Evolutionary conservation across 2,113 vertebrate genomes (phyloP), one percentile per base, ranked within the genome.

Genomic region (Mastomys coucha): DNA sequence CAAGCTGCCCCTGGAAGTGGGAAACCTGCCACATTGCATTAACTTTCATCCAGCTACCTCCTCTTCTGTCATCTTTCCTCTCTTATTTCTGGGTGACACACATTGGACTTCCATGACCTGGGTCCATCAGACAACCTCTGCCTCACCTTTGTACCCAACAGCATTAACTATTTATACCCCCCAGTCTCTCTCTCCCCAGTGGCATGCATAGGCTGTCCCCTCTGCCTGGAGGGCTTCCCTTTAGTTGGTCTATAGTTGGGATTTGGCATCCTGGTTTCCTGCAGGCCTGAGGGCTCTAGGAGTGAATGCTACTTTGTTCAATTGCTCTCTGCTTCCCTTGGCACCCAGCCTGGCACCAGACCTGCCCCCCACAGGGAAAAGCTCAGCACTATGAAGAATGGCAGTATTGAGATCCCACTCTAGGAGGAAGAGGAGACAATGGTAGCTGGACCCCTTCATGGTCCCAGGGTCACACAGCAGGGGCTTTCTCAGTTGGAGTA

Each of bases 301-400:
- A 51, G 39, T 56, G 20, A 28, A 65, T 0, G 7, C 1, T 7
- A 39, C 51, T 56, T 28, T 22, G 7, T 17, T 31, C 39, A 49
- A 0, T 0, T 24, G 26, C 9, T 56, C 8, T 42, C 49, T 39
- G 19, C 63, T 87, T 65, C 19, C 56, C n/a, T 0, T 0, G 8
- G 85, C 56, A 39, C 36, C 9, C 3, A 2, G 26, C 58, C 58
- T 63, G n/a, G n/a, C 26, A 63, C n/a, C 81, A 84, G n/a, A 28
- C n/a, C 56, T 60, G 24, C 12, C 0, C 51, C 11, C 56, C 56
- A 17, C 0, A 14, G 53, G 0, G 33, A 1, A 24, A 39, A 1
- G 28, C 39, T 42, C 88, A 1, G 3, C 1, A 2, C 11, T 3
- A 1, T 31, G 9, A 28, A 20, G 85, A 60, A 45, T 5, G 24